These are phyloP conservation scores for Macquaria ambigua DNA, from an alignment of 2,113 vertebrate genomes.

Conservation along the genomic window DNA sequence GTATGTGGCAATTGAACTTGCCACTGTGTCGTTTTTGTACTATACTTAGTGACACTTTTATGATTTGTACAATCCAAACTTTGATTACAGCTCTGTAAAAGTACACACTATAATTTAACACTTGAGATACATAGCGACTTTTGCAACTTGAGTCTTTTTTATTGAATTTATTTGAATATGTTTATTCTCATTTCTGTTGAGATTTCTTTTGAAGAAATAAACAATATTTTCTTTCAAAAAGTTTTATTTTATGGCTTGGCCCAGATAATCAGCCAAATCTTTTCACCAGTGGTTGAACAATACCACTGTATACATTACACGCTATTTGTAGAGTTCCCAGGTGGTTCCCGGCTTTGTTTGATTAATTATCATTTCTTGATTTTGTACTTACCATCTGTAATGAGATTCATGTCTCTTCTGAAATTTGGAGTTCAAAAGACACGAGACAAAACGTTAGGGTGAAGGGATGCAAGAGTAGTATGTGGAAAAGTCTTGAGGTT, in stretches of 20 bases:
- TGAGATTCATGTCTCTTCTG: constrained; percentile 35
- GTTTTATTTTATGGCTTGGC: not conserved
- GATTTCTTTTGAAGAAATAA: constrained; percentile 28
- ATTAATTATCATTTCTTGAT: constrained; percentile 47
- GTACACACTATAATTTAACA: not conserved
- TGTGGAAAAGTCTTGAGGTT: not conserved
- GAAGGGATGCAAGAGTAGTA: not conserved
- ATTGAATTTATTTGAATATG: constrained; percentile 15
- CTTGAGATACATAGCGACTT: constrained; percentile 3
- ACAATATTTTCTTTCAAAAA: constrained; percentile 30
- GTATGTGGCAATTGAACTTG: not conserved
- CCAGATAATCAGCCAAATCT: constrained; percentile 40
- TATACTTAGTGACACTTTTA: not conserved
- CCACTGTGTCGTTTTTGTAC: not conserved
- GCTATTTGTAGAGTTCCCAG: constrained; percentile 54
- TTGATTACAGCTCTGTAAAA: not conserved
- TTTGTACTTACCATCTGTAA: constrained; percentile 50
- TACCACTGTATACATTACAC: constrained; percentile 19
- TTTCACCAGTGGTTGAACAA: constrained; percentile 38
- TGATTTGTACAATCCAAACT: not conserved
- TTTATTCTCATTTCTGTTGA: not conserved
- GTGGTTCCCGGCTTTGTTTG: constrained; percentile 50
- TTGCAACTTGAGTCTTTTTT: constrained; percentile 12
- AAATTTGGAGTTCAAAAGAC: constrained; percentile 44
- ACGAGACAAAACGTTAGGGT: not conserved